Percentiles rank a stretch among this genome's conserved stretches.
These are phyloP conservation scores for Rhagophthalmus giganteus DNA, from an alignment of 2,888 invertebrate species.

Conservation along the genomic window DNA sequence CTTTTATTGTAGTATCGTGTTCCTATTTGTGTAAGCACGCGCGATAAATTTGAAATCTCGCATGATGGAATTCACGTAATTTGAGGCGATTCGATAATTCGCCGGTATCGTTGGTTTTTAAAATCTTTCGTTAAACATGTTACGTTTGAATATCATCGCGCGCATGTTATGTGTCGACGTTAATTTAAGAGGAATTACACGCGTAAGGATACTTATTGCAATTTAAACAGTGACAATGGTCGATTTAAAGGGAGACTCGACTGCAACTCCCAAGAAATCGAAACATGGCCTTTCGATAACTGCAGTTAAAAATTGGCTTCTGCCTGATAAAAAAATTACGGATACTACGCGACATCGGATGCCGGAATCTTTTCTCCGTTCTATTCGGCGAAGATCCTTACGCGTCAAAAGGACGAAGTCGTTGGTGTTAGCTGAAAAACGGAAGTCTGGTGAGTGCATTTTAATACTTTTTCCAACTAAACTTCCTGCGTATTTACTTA, in stretches of 20 bases:
- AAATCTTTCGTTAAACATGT: too few relatives aligned
- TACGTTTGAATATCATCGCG: too few relatives aligned
- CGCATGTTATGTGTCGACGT: too few relatives aligned
- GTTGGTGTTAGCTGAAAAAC: conserved; percentile 71
- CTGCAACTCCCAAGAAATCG: conserved; percentile 50
- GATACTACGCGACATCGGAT: conserved; percentile 60
- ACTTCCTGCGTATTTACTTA: neutral
- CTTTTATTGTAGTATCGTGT: conserved; percentile 21
- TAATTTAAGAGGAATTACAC: too few relatives aligned
- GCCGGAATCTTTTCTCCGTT: conserved; percentile 75
- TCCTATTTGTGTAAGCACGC: conserved; percentile 29
- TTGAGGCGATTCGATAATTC: neutral
- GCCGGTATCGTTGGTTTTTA: neutral
- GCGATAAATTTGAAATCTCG: conserved; percentile 21
- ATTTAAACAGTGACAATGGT: conserved; percentile 44
- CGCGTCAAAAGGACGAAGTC: conserved; percentile 77
- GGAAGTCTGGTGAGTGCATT: conserved; percentile 73
- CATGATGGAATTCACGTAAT: conserved; percentile 8
- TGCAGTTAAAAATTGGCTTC: conserved; percentile 75
- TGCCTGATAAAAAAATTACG: conserved; percentile 55
- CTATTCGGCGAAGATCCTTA: conserved; percentile 70
- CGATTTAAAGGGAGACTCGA: conserved; percentile 49
- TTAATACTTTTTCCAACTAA: neutral
- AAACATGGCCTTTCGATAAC: conserved; percentile 60
- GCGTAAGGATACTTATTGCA: too few relatives aligned